phyloP scores from a whole-genome alignment of 2,113 vertebrate genomes.

The Saimiri boliviensis region DNA sequence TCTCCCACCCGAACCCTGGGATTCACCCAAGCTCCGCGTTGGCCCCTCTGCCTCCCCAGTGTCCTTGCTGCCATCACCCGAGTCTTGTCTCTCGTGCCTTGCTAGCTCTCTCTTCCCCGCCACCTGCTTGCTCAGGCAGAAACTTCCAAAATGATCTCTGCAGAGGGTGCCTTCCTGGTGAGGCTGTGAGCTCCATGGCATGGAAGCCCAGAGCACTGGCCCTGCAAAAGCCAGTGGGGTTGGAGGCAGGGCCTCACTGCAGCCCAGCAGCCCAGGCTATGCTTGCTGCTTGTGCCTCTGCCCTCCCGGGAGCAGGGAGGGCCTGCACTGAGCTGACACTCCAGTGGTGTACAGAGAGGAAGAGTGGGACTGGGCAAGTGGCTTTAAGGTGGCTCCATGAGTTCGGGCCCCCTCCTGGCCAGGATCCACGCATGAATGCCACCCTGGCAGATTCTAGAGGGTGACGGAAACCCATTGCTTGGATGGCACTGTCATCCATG shows the following conservation, averaged over 20 bases:
- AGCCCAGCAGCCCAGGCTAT: neutral
- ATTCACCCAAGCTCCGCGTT: neutral
- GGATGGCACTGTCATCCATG: neutral
- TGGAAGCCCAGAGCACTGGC: neutral
- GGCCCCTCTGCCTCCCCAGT: neutral
- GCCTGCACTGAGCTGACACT: neutral
- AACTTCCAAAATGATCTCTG: neutral
- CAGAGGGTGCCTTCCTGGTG: neutral
- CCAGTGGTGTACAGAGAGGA: neutral
- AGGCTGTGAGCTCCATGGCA: neutral
- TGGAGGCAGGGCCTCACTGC: neutral
- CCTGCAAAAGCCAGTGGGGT: neutral
- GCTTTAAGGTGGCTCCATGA: neutral
- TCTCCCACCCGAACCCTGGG: neutral
- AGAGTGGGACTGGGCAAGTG: neutral
- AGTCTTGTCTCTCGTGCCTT: neutral
- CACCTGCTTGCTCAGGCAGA: neutral
- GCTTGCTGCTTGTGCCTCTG: neutral
- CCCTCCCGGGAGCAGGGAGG: neutral
- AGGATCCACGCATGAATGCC: neutral
- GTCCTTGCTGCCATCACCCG: neutral
- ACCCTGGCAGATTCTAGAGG: neutral
- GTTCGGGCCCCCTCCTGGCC: neutral
- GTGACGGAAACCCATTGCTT: neutral
- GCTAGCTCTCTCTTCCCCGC: neutral